A percentile compares a stretch with the other conserved stretches of the same genome.
These are phyloP conservation scores for Neogale vison DNA, from an alignment of 2,113 vertebrate species.

Conservation along the genomic window DNA sequence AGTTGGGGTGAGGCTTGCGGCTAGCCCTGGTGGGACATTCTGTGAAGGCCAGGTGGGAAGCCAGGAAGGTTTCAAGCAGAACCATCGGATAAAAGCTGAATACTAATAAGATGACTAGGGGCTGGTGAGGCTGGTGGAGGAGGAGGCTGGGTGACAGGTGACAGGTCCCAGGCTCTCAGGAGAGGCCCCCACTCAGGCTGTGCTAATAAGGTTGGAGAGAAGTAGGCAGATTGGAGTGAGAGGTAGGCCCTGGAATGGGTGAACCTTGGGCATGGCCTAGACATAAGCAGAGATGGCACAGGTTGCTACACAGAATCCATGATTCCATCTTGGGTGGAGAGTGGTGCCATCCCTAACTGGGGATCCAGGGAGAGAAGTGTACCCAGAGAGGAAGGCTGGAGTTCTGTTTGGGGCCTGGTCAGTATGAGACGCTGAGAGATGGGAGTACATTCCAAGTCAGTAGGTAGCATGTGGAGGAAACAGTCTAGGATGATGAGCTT, in stretches of 20 bases:
- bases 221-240: neutral
- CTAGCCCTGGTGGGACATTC: neutral
- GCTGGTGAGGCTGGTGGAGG: neutral
- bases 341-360: neutral
- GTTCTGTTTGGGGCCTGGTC: neutral
- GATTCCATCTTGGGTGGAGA: neutral
- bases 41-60: neutral
- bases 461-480: neutral
- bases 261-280: neutral
- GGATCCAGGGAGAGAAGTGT: neutral
- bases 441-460: neutral
- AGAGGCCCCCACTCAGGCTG: neutral
- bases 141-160: neutral
- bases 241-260: neutral
- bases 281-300: neutral
- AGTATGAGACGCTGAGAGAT: neutral
- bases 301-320: neutral
- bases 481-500: neutral
- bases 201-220: neutral
- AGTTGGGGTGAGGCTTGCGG: neutral
- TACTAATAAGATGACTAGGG: neutral
- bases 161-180: neutral
- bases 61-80: neutral
- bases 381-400: neutral
- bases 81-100: neutral